phyloP scores from a whole-genome alignment of 2,113 vertebrate species.

The Cryptomyrus ogoouensis region DNA sequence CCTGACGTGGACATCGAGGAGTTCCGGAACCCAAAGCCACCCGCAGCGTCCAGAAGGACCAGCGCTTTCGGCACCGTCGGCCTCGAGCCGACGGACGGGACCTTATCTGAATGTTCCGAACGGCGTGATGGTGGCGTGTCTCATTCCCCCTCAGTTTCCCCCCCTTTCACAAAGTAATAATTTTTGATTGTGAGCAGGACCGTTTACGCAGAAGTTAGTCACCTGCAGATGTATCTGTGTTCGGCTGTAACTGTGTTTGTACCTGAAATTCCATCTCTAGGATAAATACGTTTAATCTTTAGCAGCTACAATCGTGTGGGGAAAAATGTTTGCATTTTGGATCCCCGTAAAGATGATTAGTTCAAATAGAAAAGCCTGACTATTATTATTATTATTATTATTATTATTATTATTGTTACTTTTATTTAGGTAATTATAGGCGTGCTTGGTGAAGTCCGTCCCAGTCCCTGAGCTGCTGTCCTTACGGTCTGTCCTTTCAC shows the following conservation, averaged over 20 bases:
- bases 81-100: background rate
- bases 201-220: conserved; percentile 6
- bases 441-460: conserved; percentile 49
- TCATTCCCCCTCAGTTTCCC: background rate
- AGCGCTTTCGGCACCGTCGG: background rate
- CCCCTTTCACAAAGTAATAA: conserved; percentile 17
- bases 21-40: background rate
- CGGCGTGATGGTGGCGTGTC: background rate
- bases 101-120: background rate
- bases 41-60: background rate
- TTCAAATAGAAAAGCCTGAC: conserved; percentile 12
- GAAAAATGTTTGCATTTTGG: conserved; percentile 20
- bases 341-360: conserved; percentile 20
- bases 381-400: background rate
- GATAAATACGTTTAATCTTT: background rate
- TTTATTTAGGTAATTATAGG: conserved; percentile 43
- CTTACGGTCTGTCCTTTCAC: conserved; percentile 26
- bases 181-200: conserved; percentile 36
- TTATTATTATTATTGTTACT: background rate
- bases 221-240: conserved; percentile 21
- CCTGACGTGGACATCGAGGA: background rate
- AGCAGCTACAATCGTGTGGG: background rate
- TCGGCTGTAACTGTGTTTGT: background rate
- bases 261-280: background rate
- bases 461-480: conserved; percentile 40